Conservation (phyloP, 2,888 invertebrate genomes). For the Leucophora obtusa region DNA sequence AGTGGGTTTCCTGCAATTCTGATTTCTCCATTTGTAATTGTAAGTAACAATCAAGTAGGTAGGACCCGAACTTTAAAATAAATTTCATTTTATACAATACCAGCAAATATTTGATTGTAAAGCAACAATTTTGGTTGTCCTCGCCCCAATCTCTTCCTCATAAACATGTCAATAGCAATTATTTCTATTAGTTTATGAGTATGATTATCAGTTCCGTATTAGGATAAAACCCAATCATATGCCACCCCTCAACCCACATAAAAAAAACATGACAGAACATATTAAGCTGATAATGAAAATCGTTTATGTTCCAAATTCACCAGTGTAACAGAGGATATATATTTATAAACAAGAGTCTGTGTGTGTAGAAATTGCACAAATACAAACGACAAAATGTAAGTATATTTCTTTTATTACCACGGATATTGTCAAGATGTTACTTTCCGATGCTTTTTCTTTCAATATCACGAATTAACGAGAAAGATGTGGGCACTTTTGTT, state of each 20-base stretch:
- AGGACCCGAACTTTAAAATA: no score
- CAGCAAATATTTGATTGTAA: no score
- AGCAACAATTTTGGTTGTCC: no score
- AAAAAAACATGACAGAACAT: conserved; percentile 14
- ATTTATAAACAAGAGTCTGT: neutral
- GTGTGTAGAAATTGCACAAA: neutral
- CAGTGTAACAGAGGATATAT: neutral
- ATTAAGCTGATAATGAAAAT: conserved; percentile 74
- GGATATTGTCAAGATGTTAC: conserved; percentile 58
- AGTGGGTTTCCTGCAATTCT: no score
- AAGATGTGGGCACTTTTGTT: conserved; percentile 32
- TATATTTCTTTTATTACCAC: conserved; percentile 50
- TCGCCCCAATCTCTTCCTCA: no score
- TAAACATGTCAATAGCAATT: conserved; percentile 14
- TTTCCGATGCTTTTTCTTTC: conserved; percentile 42
- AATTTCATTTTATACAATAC: no score
- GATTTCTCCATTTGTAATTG: no score
- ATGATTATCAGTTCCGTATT: conserved; percentile 26
- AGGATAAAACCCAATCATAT: neutral
- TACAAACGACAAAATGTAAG: conserved; percentile 15
- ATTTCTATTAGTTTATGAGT: conserved; percentile 42
- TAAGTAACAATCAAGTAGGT: no score
- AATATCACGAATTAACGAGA: conserved; percentile 15
- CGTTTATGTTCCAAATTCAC: conserved; percentile 68
- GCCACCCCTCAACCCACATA: neutral